A percentile compares a stretch with the other conserved stretches of the same genome.
Evolutionary conservation across 2,797 vertebrate genomes (phyloP).

Genomic region (Anas acuta): DNA sequence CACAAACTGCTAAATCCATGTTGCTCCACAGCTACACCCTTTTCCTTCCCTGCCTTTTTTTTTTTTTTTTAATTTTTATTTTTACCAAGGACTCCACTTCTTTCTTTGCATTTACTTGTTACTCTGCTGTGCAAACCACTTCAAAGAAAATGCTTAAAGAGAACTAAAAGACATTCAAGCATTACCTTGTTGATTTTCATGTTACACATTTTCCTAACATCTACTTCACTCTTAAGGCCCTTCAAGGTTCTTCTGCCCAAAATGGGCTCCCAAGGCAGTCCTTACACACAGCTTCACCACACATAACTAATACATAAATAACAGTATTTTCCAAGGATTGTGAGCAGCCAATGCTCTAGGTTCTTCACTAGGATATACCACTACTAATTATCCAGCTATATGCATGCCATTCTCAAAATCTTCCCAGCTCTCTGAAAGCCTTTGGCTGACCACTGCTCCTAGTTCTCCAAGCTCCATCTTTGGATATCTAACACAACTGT

Average conservation of each 20-base stretch:
- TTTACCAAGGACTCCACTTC: background rate
- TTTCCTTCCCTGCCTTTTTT: background rate
- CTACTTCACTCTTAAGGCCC: background rate
- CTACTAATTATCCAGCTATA: background rate
- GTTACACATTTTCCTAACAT: background rate
- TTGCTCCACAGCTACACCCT: background rate
- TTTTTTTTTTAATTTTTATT: background rate
- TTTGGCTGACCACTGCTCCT: background rate
- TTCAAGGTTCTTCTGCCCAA: background rate
- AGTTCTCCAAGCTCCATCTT: background rate
- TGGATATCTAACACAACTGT: background rate
- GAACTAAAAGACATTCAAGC: background rate
- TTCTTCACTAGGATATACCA: background rate
- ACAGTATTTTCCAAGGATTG: background rate
- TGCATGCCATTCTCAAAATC: background rate
- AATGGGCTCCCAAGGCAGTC: background rate
- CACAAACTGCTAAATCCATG: background rate
- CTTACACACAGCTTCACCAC: background rate
- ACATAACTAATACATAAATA: background rate
- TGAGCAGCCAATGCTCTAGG: background rate
- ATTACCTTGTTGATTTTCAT: background rate
- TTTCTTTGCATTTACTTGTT: background rate
- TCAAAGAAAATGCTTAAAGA: background rate
- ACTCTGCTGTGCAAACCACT: background rate
- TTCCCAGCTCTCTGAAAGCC: background rate